Conservation (phyloP, 2,888 invertebrate species). For the Troilus luridus region DNA sequence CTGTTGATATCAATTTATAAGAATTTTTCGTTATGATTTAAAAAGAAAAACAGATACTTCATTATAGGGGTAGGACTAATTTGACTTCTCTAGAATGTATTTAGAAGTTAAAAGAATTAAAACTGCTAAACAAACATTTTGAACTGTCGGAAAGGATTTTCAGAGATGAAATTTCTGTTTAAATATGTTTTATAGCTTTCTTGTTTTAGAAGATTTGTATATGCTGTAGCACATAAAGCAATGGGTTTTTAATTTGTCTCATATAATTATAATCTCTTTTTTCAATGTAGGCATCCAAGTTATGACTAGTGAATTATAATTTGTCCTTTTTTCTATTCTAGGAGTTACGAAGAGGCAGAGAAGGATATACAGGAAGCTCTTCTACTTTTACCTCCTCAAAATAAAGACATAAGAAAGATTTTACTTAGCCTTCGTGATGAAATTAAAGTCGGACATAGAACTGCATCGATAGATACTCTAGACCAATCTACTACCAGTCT, state of each 20-base stretch:
- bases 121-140: neutral
- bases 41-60: neutral
- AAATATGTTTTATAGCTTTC: neutral
- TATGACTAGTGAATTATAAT: neutral
- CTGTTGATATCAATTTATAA: neutral
- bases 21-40: neutral
- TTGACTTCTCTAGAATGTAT: neutral
- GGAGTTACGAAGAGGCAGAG: conserved; percentile 81
- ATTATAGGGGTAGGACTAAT: neutral
- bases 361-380: conserved; percentile 87
- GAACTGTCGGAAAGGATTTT: neutral
- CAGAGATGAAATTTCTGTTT: neutral
- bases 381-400: conserved; percentile 78
- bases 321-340: conserved; percentile 66
- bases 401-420: conserved; percentile 81
- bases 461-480: conserved; percentile 65
- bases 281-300: neutral
- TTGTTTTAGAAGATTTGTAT: neutral
- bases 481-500: conserved; percentile 66
- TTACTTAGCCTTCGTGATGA: conserved; percentile 83
- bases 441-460: conserved; percentile 69
- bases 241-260: neutral
- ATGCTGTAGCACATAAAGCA: neutral
- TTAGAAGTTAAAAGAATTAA: neutral
- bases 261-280: neutral